These are phyloP conservation scores for Papilio protenor DNA, from an alignment of 2,888 invertebrate genomes.

Conservation along the genomic window DNA sequence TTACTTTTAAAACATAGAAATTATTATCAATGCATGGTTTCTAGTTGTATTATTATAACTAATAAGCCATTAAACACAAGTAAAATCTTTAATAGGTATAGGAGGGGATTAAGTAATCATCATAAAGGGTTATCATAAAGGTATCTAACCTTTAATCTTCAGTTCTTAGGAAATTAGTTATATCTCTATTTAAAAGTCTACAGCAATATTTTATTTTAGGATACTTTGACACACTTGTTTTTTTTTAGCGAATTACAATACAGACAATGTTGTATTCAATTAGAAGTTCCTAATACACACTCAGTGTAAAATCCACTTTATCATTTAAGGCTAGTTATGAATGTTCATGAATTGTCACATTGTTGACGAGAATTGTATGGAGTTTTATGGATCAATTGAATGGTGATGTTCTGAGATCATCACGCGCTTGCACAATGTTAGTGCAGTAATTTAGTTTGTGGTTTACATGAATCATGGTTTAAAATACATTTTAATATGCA, in stretches of 20 bases:
- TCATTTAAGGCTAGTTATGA: constrained; percentile 14
- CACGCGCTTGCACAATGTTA: constrained; percentile 26
- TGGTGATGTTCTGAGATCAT: constrained; percentile 37
- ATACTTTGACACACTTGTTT: neutral
- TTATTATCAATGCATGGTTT: neutral
- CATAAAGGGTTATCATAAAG: no score
- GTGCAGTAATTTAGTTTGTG: constrained; percentile 21
- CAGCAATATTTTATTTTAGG: neutral
- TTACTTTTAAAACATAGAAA: neutral
- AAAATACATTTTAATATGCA: neutral
- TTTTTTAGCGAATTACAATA: neutral
- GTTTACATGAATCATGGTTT: constrained; percentile 7
- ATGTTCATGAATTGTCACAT: constrained; percentile 22
- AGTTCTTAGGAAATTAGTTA: no score
- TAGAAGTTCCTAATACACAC: neutral
- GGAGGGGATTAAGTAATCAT: no score
- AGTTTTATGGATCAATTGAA: constrained; percentile 24
- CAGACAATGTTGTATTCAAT: neutral
- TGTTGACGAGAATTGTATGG: constrained; percentile 23
- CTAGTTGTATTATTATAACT: neutral
- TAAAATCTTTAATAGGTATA: no score
- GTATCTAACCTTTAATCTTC: no score
- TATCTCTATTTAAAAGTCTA: neutral
- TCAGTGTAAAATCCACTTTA: neutral
- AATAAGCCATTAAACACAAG: no score